A percentile compares a stretch with the other conserved stretches of the same genome.
Evolutionary conservation across 2,888 invertebrate genomes (phyloP).

Genomic region (Volucella zonaria): DNA sequence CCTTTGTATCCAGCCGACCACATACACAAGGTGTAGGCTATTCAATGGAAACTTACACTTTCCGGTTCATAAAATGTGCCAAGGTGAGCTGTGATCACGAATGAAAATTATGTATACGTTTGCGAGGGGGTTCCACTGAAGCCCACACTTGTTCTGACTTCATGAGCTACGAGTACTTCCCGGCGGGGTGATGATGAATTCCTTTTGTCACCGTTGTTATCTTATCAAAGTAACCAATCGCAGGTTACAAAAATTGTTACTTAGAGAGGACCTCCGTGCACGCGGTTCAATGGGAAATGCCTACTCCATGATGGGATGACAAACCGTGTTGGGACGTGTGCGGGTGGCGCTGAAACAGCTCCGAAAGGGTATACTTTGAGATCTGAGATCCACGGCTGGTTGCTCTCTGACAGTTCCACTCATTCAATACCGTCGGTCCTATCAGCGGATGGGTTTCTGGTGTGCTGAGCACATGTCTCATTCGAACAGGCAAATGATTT

Average conservation of each 20-base stretch:
- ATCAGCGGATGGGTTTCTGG: constrained; percentile 72
- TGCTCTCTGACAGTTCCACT: constrained; percentile 66
- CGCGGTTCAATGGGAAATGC: constrained; percentile 36
- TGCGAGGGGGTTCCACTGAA: constrained; percentile 61
- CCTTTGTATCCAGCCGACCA: constrained; percentile 39
- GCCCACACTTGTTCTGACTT: constrained; percentile 69
- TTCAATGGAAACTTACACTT: constrained; percentile 73
- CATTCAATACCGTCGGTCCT: constrained; percentile 57
- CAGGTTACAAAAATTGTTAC: constrained; percentile 72
- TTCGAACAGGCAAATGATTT: constrained; percentile 63
- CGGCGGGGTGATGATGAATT: constrained; percentile 71
- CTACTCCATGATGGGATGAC: constrained; percentile 39
- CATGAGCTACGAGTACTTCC: constrained; percentile 57
- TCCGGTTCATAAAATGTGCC: constrained; percentile 74
- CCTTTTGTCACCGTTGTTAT: constrained; percentile 71
- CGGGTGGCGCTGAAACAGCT: neutral
- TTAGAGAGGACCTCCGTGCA: constrained; percentile 65
- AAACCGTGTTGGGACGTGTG: constrained; percentile 1
- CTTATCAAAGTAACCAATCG: constrained; percentile 70
- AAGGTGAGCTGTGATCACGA: constrained; percentile 72
- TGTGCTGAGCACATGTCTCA: constrained; percentile 70
- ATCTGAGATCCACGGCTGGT: constrained; percentile 58
- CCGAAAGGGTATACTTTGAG: constrained; percentile 38
- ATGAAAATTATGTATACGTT: constrained; percentile 49
- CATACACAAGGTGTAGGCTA: constrained; percentile 52